A percentile compares a stretch with the other conserved stretches of the same genome.
Evolutionary conservation across 2,797 vertebrate species (phyloP).

Genomic region (Sciurus carolinensis): DNA sequence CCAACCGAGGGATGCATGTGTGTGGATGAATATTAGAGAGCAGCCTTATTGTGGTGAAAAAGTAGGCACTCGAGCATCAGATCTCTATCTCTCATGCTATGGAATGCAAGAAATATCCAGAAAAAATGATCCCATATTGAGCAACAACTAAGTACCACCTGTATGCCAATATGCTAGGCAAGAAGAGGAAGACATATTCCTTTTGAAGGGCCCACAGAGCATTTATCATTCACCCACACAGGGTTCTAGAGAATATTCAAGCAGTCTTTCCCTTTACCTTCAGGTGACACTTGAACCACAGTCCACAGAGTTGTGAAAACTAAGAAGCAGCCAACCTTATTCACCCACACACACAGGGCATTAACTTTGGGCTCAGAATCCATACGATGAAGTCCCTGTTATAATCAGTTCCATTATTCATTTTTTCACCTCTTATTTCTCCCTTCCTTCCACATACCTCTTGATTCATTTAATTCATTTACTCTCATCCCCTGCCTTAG

Average conservation of each 20-base stretch:
- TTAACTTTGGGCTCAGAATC: background rate
- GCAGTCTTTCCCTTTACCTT: background rate
- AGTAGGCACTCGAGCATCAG: background rate
- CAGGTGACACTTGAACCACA: background rate
- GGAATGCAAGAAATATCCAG: background rate
- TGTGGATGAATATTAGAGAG: background rate
- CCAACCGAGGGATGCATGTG: background rate
- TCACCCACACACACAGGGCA: background rate
- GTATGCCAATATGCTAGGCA: background rate
- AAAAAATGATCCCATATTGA: background rate
- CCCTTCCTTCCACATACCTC: background rate
- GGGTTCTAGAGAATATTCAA: background rate
- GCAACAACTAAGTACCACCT: background rate
- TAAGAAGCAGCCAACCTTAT: background rate
- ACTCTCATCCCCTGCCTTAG: background rate
- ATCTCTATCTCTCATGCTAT: background rate
- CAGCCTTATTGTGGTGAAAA: background rate
- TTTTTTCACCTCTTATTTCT: background rate
- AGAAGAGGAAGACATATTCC: background rate
- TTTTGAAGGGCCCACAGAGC: background rate
- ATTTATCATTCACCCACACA: background rate
- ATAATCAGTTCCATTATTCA: background rate
- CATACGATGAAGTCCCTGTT: background rate
- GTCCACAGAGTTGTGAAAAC: background rate
- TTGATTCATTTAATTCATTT: slow-evolving; percentile 6